Evolutionary conservation across 2,113 vertebrate genomes (phyloP).

Genomic region (Daphoenositta chrysoptera): DNA sequence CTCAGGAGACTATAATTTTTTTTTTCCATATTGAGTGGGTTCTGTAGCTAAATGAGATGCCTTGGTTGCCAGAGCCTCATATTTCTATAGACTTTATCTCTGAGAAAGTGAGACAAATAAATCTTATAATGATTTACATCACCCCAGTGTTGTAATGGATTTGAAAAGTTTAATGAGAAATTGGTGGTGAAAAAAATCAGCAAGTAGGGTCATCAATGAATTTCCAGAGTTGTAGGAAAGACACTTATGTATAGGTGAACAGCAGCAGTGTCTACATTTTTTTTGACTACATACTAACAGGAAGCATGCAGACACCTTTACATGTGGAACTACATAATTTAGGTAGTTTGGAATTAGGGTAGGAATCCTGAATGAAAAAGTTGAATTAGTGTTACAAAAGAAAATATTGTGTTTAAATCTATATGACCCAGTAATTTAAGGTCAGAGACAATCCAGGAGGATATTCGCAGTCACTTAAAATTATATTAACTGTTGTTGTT

Average conservation of each 20-base stretch:
- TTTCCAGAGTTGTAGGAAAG: not conserved
- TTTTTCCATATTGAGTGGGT: not conserved
- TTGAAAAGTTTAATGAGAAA: not conserved
- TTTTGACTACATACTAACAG: not conserved
- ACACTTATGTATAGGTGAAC: not conserved
- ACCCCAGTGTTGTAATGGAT: not conserved
- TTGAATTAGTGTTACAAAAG: not conserved
- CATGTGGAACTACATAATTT: not conserved
- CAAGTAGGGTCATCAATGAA: not conserved
- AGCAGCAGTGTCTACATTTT: not conserved
- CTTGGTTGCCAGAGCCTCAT: not conserved
- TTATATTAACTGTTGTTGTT: not conserved
- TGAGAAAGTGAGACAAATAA: slow-evolving; percentile 15
- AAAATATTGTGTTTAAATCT: not conserved
- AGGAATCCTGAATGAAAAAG: not conserved
- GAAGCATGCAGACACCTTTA: not conserved
- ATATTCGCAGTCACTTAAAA: not conserved
- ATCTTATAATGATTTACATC: not conserved
- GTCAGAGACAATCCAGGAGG: not conserved
- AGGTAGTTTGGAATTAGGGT: not conserved
- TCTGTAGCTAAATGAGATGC: not conserved
- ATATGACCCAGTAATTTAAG: not conserved
- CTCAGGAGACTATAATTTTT: not conserved
- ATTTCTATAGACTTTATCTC: not conserved
- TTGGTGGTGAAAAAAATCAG: not conserved